Evolutionary conservation across 2,113 vertebrate genomes (phyloP).

Genomic region (Genyomyrus donnyi): DNA sequence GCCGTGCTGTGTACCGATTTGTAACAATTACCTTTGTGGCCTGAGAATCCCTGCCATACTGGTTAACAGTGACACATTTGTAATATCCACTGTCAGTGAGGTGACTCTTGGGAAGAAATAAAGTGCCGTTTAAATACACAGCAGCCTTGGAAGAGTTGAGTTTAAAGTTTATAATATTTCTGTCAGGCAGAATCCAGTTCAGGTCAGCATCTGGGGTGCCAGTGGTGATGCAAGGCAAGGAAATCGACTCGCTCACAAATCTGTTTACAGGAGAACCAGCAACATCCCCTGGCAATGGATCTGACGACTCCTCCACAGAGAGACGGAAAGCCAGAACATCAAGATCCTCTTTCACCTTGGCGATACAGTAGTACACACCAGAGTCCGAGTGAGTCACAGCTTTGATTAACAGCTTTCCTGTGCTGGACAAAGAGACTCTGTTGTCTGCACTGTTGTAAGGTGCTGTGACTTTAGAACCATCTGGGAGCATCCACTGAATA

Average conservation of each 20-base stretch:
- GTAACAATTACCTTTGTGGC: conserved; percentile 56
- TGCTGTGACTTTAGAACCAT: conserved; percentile 61
- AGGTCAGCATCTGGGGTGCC: conserved; percentile 73
- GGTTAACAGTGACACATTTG: conserved; percentile 76
- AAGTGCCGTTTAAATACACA: conserved; percentile 62
- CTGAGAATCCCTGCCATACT: conserved; percentile 65
- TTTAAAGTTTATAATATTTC: conserved; percentile 45
- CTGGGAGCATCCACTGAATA: conserved; percentile 72
- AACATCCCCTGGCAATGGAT: conserved; percentile 45
- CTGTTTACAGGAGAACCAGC: conserved; percentile 43
- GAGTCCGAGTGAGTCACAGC: conserved; percentile 55
- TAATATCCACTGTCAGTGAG: conserved; percentile 71
- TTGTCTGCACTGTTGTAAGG: conserved; percentile 50
- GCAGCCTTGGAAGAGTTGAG: conserved; percentile 57
- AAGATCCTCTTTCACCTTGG: conserved; percentile 58
- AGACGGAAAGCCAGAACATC: conserved; percentile 59
- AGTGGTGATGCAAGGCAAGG: conserved; percentile 58
- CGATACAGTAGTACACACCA: conserved; percentile 75
- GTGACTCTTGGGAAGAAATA: conserved; percentile 60
- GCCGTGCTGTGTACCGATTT: conserved; percentile 44
- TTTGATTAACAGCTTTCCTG: conserved; percentile 62
- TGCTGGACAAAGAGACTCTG: conserved; percentile 58
- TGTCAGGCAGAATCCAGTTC: conserved; percentile 76
- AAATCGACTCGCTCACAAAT: conserved; percentile 53
- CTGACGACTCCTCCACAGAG: conserved; percentile 59